A percentile compares a stretch with the other conserved stretches of the same genome.
These are phyloP conservation scores for Batillaria attramentaria DNA, from an alignment of 1,140 invertebrate genomes.

Conservation along the genomic window DNA sequence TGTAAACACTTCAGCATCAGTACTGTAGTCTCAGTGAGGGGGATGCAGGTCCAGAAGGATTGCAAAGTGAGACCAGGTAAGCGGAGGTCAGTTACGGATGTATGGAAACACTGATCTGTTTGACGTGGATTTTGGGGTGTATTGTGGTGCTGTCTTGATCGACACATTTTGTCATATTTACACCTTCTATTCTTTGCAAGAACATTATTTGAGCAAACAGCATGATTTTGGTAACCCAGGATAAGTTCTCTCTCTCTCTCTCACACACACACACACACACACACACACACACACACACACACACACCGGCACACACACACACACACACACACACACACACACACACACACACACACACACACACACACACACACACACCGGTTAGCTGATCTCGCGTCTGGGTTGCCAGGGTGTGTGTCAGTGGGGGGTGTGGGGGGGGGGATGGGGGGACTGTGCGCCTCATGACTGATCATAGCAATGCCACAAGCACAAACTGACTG, in stretches of 20 bases:
- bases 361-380: background rate
- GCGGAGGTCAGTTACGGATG: too few species aligned
- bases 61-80: too few species aligned
- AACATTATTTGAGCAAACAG: background rate
- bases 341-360: background rate
- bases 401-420: too few species aligned
- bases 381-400: too few species aligned
- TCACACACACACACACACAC: background rate
- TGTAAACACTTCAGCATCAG: too few species aligned
- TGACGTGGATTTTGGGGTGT: too few species aligned
- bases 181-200: background rate
- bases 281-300: background rate
- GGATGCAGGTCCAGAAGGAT: too few species aligned
- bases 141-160: background rate
- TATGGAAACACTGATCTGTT: too few species aligned
- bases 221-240: background rate
- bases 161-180: background rate
- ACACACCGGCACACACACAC: background rate
- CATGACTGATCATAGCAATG: too few species aligned
- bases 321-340: conserved; percentile 1
- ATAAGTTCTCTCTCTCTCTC: background rate
- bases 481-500: background rate
- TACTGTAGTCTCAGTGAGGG: too few species aligned
- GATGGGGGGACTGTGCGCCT: too few species aligned
- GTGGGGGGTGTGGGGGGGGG: too few species aligned